These are phyloP conservation scores for Asarcornis scutulata DNA, from an alignment of 2,113 vertebrate species.

Conservation along the genomic window DNA sequence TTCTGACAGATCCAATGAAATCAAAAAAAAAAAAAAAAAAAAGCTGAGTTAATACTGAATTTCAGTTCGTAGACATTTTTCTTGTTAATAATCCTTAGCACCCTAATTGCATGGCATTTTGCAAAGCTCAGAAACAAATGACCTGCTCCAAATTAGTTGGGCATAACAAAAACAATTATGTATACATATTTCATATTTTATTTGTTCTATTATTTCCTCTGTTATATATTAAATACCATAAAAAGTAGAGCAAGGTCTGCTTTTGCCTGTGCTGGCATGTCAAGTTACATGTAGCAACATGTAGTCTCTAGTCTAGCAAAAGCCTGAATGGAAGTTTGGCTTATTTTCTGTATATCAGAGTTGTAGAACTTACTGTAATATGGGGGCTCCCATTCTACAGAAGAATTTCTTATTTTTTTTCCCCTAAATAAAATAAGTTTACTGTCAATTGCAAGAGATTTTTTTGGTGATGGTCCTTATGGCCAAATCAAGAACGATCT, in stretches of 20 bases:
- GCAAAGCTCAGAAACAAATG: not conserved
- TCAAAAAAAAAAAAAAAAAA: not conserved
- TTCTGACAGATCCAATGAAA: not conserved
- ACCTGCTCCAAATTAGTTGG: not conserved
- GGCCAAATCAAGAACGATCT: not conserved
- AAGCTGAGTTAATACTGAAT: not conserved
- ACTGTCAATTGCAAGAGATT: not conserved
- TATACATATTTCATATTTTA: not conserved
- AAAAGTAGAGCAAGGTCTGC: not conserved
- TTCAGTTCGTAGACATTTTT: not conserved
- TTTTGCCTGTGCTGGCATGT: not conserved
- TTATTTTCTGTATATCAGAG: not conserved
- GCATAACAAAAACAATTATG: not conserved
- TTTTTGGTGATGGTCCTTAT: not conserved
- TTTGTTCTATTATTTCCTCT: not conserved
- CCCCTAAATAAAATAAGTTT: not conserved
- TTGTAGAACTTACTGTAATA: not conserved
- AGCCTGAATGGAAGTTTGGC: not conserved
- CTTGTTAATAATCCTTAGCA: not conserved
- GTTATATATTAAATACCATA: not conserved
- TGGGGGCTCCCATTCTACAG: not conserved
- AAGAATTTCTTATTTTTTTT: not conserved
- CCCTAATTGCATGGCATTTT: not conserved
- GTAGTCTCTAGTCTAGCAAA: not conserved
- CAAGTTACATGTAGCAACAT: not conserved